A percentile compares a stretch with the other conserved stretches of the same genome.
phyloP scores from a whole-genome alignment of 2,888 invertebrate genomes.

The Ormyrus rosae region DNA sequence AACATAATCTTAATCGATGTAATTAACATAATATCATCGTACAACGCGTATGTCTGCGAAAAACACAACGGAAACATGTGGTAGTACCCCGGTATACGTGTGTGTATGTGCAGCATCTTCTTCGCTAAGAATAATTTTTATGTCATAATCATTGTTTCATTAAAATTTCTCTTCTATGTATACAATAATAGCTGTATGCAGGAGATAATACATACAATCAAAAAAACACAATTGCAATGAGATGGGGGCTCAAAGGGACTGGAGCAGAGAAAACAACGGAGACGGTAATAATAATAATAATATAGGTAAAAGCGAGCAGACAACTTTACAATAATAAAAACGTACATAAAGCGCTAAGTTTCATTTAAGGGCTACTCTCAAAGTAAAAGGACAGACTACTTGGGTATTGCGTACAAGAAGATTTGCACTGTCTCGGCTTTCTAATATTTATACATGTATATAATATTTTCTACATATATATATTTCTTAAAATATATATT shows the following conservation, averaged over 20 bases:
- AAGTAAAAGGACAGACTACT: constrained; percentile 40
- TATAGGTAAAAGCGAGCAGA: constrained; percentile 57
- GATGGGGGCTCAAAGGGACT: neutral
- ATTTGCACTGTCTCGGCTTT: constrained; percentile 52
- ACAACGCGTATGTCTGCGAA: constrained; percentile 57
- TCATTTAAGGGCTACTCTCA: constrained; percentile 54
- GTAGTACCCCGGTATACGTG: constrained; percentile 59
- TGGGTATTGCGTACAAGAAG: constrained; percentile 40
- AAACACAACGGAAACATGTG: constrained; percentile 52
- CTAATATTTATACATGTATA: constrained; percentile 45
- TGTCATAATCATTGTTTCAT: constrained; percentile 23
- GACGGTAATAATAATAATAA: constrained; percentile 35
- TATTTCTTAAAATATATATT: constrained; percentile 43
- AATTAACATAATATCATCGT: constrained; percentile 58
- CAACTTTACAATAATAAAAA: constrained; percentile 68
- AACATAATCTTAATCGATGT: constrained; percentile 44
- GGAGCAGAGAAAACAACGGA: neutral
- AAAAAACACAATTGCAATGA: constrained; percentile 43
- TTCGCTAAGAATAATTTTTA: constrained; percentile 57
- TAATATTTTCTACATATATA: constrained; percentile 26
- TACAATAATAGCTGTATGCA: constrained; percentile 54
- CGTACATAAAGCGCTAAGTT: constrained; percentile 66
- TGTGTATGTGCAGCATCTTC: constrained; percentile 14
- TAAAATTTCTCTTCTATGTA: constrained; percentile 49
- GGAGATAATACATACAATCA: constrained; percentile 54